Percentiles rank a stretch among this genome's conserved stretches.
phyloP scores from a whole-genome alignment of 2,797 vertebrate species.

The Eospalax fontanierii region DNA sequence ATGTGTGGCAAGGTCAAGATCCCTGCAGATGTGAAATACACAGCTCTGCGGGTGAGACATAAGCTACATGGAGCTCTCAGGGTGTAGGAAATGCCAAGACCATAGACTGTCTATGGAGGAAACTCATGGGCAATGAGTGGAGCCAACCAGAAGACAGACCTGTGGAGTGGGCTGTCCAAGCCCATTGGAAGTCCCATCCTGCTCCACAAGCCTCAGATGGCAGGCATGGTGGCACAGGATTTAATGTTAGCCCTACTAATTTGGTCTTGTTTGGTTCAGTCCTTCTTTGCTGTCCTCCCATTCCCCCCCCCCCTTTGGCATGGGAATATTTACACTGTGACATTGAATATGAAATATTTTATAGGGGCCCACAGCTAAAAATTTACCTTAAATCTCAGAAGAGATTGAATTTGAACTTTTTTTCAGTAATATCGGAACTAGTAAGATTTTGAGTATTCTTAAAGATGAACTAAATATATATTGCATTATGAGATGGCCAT shows the following conservation, averaged over 20 bases:
- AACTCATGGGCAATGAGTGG: background rate
- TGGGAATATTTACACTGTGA: background rate
- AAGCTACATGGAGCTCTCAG: too few relatives aligned
- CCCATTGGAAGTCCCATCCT: background rate
- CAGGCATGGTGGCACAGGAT: too few relatives aligned
- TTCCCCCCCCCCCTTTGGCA: background rate
- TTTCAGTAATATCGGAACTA: background rate
- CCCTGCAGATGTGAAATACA: too few relatives aligned
- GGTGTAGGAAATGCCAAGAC: background rate
- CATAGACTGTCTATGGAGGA: background rate
- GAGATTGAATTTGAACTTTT: background rate
- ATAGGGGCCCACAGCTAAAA: background rate
- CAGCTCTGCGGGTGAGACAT: too few relatives aligned
- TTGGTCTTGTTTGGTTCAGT: background rate
- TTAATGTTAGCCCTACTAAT: background rate
- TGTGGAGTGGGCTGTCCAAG: background rate
- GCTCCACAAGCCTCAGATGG: too few relatives aligned
- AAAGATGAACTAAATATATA: background rate
- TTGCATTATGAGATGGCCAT: too few relatives aligned
- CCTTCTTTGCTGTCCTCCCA: background rate
- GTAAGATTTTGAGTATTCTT: background rate
- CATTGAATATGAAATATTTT: background rate
- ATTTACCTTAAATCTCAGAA: background rate
- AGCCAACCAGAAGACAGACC: background rate
- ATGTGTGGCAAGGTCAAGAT: background rate